Base-by-base conservation (phyloP, 2,113 vertebrate species). In the Crotalus viridis region DNA sequence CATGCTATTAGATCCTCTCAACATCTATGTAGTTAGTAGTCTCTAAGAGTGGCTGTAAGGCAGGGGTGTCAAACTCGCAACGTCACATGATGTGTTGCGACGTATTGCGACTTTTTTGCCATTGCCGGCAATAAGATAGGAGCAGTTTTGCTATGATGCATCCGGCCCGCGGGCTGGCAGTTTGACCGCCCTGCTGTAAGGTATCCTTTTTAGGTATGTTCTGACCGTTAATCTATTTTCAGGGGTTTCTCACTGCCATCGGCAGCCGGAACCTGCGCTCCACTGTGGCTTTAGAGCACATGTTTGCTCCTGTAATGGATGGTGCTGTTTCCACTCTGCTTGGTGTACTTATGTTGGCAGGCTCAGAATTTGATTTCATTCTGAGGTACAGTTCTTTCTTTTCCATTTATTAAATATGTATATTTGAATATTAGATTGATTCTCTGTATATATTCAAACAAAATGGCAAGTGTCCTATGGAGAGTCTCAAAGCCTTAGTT, bases 361-460 rank as follows among this genome's bases (percentile, higher is more conserved):
- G 98, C 48, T 98, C 98, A 0, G 98, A 98, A 95, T 98, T 98
- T 59, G 98, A 98, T 95, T 98, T 98, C 96, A 98, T 98, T 59
- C 93, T 98, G 92, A 98, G 98, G 98, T 98, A 96, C 3, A 43
- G 26, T 51, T 8, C 3, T 93, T 52, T 55, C 52, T 85, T 89
- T 13, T 86, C 28, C 28, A 10, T 19, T 89, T 21, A 17, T 74
- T 33, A 74, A 33, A 33, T 74, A 17, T 15, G 12, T 33, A 33
- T 33, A 21, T 87, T n/a, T 61, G 24, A 13, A 10, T 89, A 10
- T 90, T 93, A 22, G 43, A 61, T 89, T 43, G 48, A 4, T 89
- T 43, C 6, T 51, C 3, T 92, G 86, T 24, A 52, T 26, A 48
- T 9, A 10, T 86, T 43, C 55, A 51, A 57, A 21, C 5, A 26